These are phyloP conservation scores for Periophthalmus magnuspinnatus DNA, from an alignment of 2,797 vertebrate genomes.

Conservation along the genomic window DNA sequence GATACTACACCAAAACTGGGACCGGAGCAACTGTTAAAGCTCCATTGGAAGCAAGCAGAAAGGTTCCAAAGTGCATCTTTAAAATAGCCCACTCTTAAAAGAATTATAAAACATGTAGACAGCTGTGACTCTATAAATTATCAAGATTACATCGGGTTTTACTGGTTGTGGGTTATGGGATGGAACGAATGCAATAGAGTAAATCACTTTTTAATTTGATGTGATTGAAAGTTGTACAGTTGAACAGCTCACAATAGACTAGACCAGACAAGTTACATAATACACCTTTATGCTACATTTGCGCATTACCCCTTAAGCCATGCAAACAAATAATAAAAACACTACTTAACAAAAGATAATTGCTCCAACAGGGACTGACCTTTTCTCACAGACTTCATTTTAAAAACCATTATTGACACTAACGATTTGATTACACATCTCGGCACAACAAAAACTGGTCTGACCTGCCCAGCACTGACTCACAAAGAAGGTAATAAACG, in stretches of 20 bases:
- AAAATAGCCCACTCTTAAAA: too few relatives aligned
- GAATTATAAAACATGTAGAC: not conserved
- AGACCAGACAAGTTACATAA: conserved; percentile 12
- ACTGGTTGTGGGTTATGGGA: conserved; percentile 8
- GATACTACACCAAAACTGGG: too few relatives aligned
- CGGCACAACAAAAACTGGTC: conserved; percentile 20
- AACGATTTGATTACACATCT: not conserved
- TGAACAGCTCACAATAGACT: conserved; percentile 17
- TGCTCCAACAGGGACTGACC: not conserved
- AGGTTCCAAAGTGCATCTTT: too few relatives aligned
- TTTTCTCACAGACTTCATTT: not conserved
- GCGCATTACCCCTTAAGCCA: not conserved
- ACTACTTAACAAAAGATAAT: not conserved
- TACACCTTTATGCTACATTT: not conserved
- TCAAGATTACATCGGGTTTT: conserved; percentile 7
- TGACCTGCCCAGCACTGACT: conserved; percentile 29
- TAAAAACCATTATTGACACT: conserved; percentile 3
- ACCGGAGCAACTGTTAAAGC: too few relatives aligned
- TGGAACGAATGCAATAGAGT: conserved; percentile 9
- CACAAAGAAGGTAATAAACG: conserved; percentile 16
- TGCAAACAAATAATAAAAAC: not conserved
- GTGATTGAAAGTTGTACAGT: conserved; percentile 35
- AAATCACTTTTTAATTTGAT: conserved; percentile 15
- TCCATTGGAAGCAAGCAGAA: too few relatives aligned
- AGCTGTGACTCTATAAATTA: not conserved